These are phyloP conservation scores for Orientallactaga bullata DNA, from an alignment of 2,113 vertebrate genomes.

Conservation along the genomic window DNA sequence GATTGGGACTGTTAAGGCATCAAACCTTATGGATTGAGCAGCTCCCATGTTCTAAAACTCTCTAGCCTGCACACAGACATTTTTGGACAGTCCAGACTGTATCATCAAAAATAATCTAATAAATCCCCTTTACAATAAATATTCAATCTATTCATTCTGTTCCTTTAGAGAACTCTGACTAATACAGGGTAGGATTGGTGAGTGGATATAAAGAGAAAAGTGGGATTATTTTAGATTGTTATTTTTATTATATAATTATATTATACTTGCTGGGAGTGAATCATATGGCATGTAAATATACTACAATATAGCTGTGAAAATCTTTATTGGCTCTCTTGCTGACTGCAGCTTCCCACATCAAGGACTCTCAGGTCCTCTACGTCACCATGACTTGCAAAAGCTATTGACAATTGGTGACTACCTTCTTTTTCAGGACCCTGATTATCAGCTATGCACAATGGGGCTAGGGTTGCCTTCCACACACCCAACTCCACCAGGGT, in stretches of 20 bases:
- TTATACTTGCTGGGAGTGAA: not conserved
- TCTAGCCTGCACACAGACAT: too few relatives aligned
- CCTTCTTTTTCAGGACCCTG: not conserved
- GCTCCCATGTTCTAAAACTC: too few relatives aligned
- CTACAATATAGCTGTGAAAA: slow-evolving; percentile 21
- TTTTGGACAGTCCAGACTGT: too few relatives aligned
- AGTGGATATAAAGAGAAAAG: not conserved
- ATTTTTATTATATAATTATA: not conserved
- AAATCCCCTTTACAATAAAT: too few relatives aligned
- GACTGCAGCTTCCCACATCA: not conserved
- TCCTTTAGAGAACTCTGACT: too few relatives aligned
- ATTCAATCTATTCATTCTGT: too few relatives aligned
- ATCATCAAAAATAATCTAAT: too few relatives aligned
- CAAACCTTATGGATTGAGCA: too few relatives aligned
- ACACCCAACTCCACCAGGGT: not conserved
- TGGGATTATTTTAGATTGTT: not conserved
- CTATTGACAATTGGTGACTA: not conserved
- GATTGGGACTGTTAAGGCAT: too few relatives aligned
- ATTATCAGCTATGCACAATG: not conserved
- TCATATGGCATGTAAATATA: not conserved
- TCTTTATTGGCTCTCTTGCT: not conserved
- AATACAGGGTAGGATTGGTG: not conserved
- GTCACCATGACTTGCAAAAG: not conserved
- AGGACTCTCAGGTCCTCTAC: not conserved
- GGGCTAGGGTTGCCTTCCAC: accelerated